Percentiles rank a stretch among this genome's conserved stretches.
These are phyloP conservation scores for Acanthiza pusilla DNA, from an alignment of 2,797 vertebrate genomes.

Conservation along the genomic window DNA sequence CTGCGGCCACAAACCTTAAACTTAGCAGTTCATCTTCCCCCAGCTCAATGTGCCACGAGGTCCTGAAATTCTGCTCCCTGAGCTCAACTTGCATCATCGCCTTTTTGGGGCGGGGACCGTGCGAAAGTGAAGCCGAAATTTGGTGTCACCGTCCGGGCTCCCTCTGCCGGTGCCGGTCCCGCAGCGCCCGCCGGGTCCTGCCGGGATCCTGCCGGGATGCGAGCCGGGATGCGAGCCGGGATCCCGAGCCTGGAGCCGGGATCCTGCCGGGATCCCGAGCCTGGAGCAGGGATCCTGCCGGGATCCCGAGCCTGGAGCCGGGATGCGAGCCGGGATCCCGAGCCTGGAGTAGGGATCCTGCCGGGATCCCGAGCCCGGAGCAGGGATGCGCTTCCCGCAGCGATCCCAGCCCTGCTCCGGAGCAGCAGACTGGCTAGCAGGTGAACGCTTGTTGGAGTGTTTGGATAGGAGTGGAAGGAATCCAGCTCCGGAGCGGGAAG, in stretches of 20 bases:
- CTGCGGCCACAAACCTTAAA: background rate
- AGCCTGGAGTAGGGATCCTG: fast-evolving
- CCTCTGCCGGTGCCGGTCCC: constrained; percentile 31
- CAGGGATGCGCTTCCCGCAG: background rate
- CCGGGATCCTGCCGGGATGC: background rate
- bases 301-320: background rate
- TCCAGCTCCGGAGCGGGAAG: background rate
- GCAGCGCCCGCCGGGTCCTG: background rate
- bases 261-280: background rate
- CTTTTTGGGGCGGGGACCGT: background rate
- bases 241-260: too few species aligned
- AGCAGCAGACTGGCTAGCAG: background rate
- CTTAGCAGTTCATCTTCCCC: background rate
- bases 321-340: background rate
- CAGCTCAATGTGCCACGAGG: fast-evolving
- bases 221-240: too few species aligned
- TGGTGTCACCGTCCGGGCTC: constrained; percentile 11
- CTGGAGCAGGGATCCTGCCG: fast-evolving
- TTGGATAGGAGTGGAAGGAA: background rate
- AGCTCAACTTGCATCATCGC: background rate
- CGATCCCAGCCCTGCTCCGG: background rate
- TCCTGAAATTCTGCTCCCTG: background rate
- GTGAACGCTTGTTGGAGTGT: background rate
- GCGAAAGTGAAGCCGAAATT: background rate
- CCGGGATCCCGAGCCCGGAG: background rate